A percentile compares a stretch with the other conserved stretches of the same genome.
These are phyloP conservation scores for Phymorhynchus buccinoides DNA, from an alignment of 1,140 invertebrate species.

Conservation along the genomic window DNA sequence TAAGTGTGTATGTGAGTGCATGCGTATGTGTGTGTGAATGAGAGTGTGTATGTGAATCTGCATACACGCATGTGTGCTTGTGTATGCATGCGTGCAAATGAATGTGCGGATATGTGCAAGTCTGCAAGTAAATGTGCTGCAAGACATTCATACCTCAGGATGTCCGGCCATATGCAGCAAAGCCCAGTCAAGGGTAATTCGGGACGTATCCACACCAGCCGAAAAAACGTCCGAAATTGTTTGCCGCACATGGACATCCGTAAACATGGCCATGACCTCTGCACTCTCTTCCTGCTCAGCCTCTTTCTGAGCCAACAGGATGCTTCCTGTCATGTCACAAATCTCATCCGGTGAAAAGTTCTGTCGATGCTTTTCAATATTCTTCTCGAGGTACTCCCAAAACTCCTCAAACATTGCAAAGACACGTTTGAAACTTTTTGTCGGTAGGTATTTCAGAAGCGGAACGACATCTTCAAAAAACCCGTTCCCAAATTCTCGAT, in stretches of 20 bases:
- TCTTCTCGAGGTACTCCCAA: not conserved
- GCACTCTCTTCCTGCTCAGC: not conserved
- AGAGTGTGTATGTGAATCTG: no score
- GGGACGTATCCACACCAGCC: conserved; percentile 16
- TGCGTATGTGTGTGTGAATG: no score
- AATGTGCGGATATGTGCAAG: no score
- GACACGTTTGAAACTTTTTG: not conserved
- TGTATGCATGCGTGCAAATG: no score
- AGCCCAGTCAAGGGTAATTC: not conserved
- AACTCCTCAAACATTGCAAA: not conserved
- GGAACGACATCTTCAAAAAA: conserved; percentile 22
- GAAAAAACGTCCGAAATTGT: not conserved
- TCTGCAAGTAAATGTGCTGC: not conserved
- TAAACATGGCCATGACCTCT: not conserved
- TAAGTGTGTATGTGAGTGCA: no score
- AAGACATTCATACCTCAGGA: not conserved
- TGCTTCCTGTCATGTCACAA: conserved; percentile 13
- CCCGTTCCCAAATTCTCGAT: not conserved
- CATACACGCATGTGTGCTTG: no score
- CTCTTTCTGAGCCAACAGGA: not conserved
- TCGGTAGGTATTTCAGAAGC: not conserved
- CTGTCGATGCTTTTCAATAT: conserved; percentile 1
- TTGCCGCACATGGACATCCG: not conserved
- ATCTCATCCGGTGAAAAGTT: conserved; percentile 5
- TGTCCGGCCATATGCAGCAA: not conserved